These are phyloP conservation scores for Drosophila equinoxialis DNA, from an alignment of 1,140 invertebrate genomes.

Conservation along the genomic window DNA sequence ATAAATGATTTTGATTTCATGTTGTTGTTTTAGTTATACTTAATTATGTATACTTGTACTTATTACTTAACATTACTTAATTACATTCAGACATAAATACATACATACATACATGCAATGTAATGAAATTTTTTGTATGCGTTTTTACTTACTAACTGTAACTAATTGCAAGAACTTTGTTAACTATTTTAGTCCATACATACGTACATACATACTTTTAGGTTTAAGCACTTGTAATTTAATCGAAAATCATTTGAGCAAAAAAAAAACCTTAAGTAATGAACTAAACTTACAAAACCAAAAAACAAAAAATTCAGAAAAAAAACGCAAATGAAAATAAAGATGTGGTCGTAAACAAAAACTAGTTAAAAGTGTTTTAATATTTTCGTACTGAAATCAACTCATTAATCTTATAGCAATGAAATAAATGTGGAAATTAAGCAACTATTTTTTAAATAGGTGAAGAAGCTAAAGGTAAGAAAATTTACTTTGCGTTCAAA, in stretches of 20 bases:
- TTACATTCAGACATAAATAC: slow-evolving; percentile 9
- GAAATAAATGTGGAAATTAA: no score
- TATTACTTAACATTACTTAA: slow-evolving; percentile 27
- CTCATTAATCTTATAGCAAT: no score
- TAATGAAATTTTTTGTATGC: slow-evolving; percentile 56
- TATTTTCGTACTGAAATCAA: no score
- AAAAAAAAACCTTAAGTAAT: slow-evolving; percentile 74
- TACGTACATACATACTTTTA: slow-evolving; percentile 72
- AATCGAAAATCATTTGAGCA: slow-evolving; percentile 78
- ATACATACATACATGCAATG: slow-evolving; percentile 19
- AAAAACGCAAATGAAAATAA: slow-evolving; percentile 67
- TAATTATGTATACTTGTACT: slow-evolving; percentile 6
- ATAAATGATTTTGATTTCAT: slow-evolving; percentile 67
- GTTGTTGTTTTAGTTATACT: slow-evolving; percentile 67
- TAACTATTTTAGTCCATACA: slow-evolving; percentile 80
- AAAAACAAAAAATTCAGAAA: slow-evolving; percentile 40
- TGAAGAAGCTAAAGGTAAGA: no score
- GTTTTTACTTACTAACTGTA: slow-evolving; percentile 63
- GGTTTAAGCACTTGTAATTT: slow-evolving; percentile 78
- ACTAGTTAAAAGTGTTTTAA: slow-evolving; percentile 12
- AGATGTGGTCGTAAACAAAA: slow-evolving; percentile 64
- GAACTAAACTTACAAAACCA: slow-evolving; percentile 73
- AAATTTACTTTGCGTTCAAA: no score
- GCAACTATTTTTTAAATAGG: no score
- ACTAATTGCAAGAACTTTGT: slow-evolving; percentile 69